Evolutionary conservation across 2,113 vertebrate genomes (phyloP).

Genomic region (Notarius quadriscutis): DNA sequence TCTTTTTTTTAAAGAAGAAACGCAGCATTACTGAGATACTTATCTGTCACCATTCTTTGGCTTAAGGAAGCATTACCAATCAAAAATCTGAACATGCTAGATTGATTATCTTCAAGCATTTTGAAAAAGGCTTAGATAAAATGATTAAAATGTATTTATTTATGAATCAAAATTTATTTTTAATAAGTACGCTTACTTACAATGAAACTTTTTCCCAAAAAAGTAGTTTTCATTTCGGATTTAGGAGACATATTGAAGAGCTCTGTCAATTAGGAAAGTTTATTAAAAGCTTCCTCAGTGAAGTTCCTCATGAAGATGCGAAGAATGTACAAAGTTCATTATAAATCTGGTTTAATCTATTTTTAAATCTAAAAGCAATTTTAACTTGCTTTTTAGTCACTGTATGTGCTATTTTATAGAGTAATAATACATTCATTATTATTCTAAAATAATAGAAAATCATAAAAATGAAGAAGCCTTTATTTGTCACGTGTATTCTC

Average conservation of each 20-base stretch:
- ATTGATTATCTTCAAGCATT: neutral
- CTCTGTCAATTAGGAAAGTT: neutral
- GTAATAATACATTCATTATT: no score
- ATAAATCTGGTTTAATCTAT: no score
- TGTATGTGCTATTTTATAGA: no score
- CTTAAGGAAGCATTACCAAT: slow-evolving; percentile 22
- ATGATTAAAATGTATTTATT: neutral
- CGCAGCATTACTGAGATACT: neutral
- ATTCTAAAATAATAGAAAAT: no score
- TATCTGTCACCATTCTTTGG: slow-evolving; percentile 8
- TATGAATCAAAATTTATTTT: neutral
- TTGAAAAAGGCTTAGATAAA: neutral
- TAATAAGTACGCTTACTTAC: neutral
- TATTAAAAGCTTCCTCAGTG: neutral
- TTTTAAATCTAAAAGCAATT: no score
- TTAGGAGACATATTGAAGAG: neutral
- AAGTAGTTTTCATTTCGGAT: neutral
- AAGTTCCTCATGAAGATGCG: neutral
- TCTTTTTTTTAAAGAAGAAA: neutral
- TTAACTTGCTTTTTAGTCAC: no score
- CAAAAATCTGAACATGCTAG: neutral
- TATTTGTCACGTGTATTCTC: no score
- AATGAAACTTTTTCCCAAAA: neutral
- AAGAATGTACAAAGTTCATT: neutral
- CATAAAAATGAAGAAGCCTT: no score